phyloP scores from a whole-genome alignment of 1,140 invertebrate genomes.

The Drosophila paulistorum region DNA sequence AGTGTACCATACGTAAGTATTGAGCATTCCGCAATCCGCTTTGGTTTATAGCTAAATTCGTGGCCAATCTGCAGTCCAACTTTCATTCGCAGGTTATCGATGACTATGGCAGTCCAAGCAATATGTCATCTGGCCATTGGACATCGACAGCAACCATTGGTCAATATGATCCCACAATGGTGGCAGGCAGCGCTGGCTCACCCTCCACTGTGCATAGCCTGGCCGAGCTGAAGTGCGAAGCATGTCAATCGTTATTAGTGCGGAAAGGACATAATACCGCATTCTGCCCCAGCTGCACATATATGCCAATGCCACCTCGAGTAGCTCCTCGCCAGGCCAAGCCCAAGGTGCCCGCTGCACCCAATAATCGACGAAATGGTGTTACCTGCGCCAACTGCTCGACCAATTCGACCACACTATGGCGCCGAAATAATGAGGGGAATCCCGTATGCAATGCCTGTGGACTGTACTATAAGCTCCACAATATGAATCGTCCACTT shows the following conservation, averaged over 20 bases:
- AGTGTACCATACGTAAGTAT: conserved; percentile 70
- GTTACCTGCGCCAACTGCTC: conserved; percentile 95
- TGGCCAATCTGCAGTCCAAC: conserved; percentile 45
- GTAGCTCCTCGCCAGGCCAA: conserved; percentile 68
- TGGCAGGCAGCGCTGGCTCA: conserved; percentile 35
- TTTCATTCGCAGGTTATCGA: conserved; percentile 78
- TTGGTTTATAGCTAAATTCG: conserved; percentile 5
- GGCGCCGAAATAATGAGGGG: conserved; percentile 93
- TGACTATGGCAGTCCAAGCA: conserved; percentile 50
- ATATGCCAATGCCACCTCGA: conserved; percentile 34
- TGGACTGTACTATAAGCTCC: conserved; percentile 96
- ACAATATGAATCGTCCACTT: conserved; percentile 93
- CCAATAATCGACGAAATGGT: conserved; percentile 88
- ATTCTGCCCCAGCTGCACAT: conserved; percentile 58
- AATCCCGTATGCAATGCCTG: conserved; percentile 98
- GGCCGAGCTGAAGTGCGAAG: conserved; percentile 63
- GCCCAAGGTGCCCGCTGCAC: conserved; percentile 65
- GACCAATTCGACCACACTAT: conserved; percentile 94
- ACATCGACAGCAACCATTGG: conserved; percentile 40
- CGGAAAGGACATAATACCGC: conserved; percentile 56
- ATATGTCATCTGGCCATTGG: conserved; percentile 67
- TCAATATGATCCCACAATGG: conserved; percentile 59
- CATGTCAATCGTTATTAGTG: conserved; percentile 49
- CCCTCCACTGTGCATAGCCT: conserved; percentile 38
- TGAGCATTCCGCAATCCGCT: background rate